Evolutionary conservation across 2,113 vertebrate genomes (phyloP).

Genomic region (Grus americana): DNA sequence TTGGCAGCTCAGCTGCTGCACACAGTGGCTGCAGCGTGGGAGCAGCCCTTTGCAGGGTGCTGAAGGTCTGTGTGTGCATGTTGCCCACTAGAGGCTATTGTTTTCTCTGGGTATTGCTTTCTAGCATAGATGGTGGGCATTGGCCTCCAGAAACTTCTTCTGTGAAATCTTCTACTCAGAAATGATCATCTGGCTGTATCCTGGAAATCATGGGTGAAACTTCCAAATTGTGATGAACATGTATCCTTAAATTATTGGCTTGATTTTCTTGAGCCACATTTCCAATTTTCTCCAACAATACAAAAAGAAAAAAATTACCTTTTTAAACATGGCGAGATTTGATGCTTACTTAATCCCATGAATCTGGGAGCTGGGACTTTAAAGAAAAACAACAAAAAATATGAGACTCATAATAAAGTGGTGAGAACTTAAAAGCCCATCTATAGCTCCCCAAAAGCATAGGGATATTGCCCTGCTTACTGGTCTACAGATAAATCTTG

Average conservation of each 20-base stretch:
- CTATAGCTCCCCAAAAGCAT: not conserved
- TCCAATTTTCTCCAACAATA: not conserved
- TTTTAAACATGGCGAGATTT: not conserved
- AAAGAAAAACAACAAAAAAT: not conserved
- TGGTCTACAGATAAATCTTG: not conserved
- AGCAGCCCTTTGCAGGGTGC: not conserved
- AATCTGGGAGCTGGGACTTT: not conserved
- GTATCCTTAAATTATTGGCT: not conserved
- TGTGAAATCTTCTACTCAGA: not conserved
- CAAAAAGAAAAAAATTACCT: not conserved
- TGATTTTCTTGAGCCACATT: not conserved
- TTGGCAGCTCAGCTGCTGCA: not conserved
- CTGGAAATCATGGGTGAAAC: not conserved
- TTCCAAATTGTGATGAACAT: not conserved
- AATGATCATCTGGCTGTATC: fast-evolving
- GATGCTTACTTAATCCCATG: not conserved
- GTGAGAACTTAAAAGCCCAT: not conserved
- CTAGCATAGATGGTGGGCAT: not conserved
- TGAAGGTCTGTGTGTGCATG: not conserved
- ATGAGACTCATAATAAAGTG: not conserved
- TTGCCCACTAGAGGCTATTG: not conserved
- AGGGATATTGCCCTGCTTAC: not conserved
- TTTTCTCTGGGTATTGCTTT: not conserved
- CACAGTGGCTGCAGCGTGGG: not conserved
- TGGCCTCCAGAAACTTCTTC: not conserved